phyloP scores from a whole-genome alignment of 2,113 vertebrate genomes.

The Merops nubicus region DNA sequence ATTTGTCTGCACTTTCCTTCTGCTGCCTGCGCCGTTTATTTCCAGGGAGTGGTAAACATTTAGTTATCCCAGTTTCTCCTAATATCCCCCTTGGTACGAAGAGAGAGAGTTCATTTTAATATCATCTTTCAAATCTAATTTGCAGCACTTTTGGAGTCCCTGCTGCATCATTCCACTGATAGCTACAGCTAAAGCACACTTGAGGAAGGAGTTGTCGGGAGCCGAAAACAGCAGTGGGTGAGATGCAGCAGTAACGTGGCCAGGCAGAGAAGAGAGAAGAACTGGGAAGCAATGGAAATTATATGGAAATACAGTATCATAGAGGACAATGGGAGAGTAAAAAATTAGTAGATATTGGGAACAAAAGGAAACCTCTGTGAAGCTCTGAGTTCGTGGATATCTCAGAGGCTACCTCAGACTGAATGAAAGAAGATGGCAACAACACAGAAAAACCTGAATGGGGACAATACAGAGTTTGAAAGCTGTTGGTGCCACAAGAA shows the following conservation, averaged over 20 bases:
- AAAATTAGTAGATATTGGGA: neutral
- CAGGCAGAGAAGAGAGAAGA: neutral
- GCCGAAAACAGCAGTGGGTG: neutral
- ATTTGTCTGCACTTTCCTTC: neutral
- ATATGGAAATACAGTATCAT: neutral
- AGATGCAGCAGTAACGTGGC: neutral
- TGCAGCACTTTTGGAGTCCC: conserved; percentile 1
- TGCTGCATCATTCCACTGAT: neutral
- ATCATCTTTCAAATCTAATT: conserved; percentile 13
- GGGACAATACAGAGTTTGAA: neutral
- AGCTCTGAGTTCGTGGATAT: neutral
- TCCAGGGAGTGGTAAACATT: neutral
- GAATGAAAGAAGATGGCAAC: neutral
- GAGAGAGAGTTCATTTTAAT: neutral
- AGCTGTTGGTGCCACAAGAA: neutral
- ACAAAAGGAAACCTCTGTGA: neutral
- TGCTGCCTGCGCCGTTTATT: neutral
- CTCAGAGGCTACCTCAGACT: neutral
- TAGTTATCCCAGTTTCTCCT: neutral
- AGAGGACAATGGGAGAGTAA: neutral
- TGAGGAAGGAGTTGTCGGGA: neutral
- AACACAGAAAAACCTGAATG: neutral
- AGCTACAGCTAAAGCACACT: neutral
- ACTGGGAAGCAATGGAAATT: neutral
- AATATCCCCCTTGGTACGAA: neutral